Conservation (phyloP, 2,113 vertebrate species). For the Rhegmatorhina hoffmannsi region DNA sequence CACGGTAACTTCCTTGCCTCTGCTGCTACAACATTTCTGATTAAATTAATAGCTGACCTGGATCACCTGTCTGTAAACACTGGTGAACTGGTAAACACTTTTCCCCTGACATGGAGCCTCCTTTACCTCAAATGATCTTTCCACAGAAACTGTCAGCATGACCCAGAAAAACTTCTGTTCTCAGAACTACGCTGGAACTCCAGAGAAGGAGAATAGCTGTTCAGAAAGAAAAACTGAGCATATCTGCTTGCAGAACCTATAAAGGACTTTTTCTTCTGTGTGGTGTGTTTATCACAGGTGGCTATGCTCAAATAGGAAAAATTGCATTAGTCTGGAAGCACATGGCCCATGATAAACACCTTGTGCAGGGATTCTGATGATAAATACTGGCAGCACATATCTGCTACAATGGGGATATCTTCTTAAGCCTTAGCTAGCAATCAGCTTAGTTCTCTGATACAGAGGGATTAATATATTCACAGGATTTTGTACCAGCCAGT, state of each 20-base stretch:
- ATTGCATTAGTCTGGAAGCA: background rate
- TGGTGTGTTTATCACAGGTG: background rate
- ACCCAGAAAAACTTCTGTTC: background rate
- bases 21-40: background rate
- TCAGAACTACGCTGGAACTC: background rate
- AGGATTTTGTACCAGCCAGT: constrained; percentile 1
- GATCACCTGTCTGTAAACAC: background rate
- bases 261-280: background rate
- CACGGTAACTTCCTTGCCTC: background rate
- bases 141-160: background rate
- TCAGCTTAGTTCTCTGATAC: constrained; percentile 43
- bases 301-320: background rate
- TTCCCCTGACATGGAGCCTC: background rate
- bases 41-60: background rate
- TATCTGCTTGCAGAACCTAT: background rate
- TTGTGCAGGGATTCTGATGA: background rate
- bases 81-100: background rate
- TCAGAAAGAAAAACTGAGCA: background rate
- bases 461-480: constrained; percentile 36
- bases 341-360: background rate
- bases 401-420: constrained; percentile 35
- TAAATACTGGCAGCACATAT: constrained; percentile 28
- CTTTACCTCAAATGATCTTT: background rate
- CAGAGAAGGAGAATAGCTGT: background rate
- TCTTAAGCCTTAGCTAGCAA: constrained; percentile 39